Evolutionary conservation across 2,888 invertebrate species (phyloP), one percentile per base, ranked within the genome.

Genomic region (Macrophya alboannulata): DNA sequence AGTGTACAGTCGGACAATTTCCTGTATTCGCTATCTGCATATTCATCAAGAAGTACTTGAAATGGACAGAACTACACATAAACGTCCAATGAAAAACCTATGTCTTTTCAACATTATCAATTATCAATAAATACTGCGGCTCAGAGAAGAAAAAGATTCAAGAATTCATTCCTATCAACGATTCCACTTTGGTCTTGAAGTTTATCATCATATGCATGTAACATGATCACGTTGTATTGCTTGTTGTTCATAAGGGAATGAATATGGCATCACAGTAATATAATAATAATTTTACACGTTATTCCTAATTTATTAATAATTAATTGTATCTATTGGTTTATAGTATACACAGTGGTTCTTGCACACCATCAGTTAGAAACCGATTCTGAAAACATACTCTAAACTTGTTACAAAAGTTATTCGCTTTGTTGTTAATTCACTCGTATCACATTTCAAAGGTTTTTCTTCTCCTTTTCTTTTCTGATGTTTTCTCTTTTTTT

Each of bases 251-350:
- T 83, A 83, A 71, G 83, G 65, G 85, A 85, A 85, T 85, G 25
- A 79, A 85, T 62, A 65, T 37, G 85, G 85, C 81, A 85, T 85
- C 83, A 83, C 83, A 71, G 65, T 65, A 68, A 83, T 83, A 83
- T 71, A 31, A 31, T 31, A 31, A 31, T 31, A 71, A 83, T 31
- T 48, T 83, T 83, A 83, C 45, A 65, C 68, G 31, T 48, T 83
- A 71, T 71, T 68, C 21, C 40, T 83, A 71, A 65, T 77, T 21
- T 40, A 45, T 37, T 45, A 45, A 74, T 74, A 40, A 71, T 71
- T 40, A 55, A 77, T 25, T 65, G 62, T 65, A 48, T 68, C 65
- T 65, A 83, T 48, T 51, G 43, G 8, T 85, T 77, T 85, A 79
- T 85, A 77, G 59, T 85, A 85, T 85, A 85, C 62, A 85, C 74